Conservation (phyloP, 2,113 vertebrate species). For the Scatophagus argus region DNA sequence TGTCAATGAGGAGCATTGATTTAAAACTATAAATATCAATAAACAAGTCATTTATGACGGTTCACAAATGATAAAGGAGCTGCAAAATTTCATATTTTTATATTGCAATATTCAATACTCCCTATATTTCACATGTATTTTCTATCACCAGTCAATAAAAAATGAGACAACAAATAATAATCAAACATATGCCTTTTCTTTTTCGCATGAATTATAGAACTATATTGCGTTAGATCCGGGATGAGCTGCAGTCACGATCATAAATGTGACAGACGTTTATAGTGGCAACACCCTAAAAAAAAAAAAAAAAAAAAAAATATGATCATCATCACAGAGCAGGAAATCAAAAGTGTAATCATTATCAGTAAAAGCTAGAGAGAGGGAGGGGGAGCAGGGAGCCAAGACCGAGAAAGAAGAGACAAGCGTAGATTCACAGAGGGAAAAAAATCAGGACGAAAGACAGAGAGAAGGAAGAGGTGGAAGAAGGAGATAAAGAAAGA, state of each 20-base stretch:
- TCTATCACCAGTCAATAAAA: conserved; percentile 28
- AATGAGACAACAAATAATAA: conserved; percentile 20
- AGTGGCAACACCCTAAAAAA: neutral
- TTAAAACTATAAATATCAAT: conserved; percentile 2
- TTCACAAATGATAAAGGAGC: neutral
- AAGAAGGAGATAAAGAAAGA: conserved; percentile 21
- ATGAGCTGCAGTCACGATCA: neutral
- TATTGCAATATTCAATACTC: too few species aligned
- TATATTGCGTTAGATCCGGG: neutral
- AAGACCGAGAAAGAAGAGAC: neutral
- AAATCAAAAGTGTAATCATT: conserved; percentile 49
- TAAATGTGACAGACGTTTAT: conserved; percentile 34
- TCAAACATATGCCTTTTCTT: neutral
- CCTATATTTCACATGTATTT: too few species aligned
- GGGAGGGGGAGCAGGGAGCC: neutral
- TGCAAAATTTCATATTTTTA: conserved; percentile 3
- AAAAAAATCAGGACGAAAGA: conserved; percentile 1
- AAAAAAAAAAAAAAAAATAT: too few species aligned
- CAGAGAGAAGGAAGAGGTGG: conserved; percentile 6
- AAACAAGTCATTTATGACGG: neutral
- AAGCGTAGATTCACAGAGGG: neutral
- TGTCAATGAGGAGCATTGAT: neutral
- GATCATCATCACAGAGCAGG: conserved; percentile 9
- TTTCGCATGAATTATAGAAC: conserved; percentile 10
- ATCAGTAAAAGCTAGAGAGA: neutral